A percentile compares a stretch with the other conserved stretches of the same genome.
phyloP scores from a whole-genome alignment of 2,113 vertebrate genomes.

The Dendrocopos noguchii region DNA sequence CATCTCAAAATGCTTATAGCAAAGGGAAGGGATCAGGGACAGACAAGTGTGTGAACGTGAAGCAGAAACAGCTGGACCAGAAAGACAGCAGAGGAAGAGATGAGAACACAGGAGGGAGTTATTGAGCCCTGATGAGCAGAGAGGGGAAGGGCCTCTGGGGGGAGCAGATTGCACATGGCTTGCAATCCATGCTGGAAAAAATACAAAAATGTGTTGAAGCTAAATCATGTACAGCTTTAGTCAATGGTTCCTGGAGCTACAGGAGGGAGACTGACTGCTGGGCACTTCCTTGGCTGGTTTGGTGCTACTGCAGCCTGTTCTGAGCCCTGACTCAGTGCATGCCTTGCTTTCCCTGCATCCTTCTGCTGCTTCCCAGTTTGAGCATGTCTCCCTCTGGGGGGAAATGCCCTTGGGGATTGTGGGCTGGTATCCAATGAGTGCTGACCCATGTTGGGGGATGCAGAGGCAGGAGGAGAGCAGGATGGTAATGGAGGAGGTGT shows the following conservation, averaged over 20 bases:
- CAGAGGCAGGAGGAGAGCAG: neutral
- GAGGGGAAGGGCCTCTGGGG: neutral
- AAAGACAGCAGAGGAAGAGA: neutral
- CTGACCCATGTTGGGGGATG: neutral
- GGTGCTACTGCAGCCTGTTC: neutral
- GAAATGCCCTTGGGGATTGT: neutral
- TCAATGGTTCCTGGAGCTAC: neutral
- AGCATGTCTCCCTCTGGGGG: neutral
- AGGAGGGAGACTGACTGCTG: neutral
- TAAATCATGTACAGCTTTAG: neutral
- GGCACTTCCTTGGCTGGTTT: neutral
- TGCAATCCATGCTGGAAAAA: neutral
- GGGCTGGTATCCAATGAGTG: neutral
- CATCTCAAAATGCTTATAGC: neutral
- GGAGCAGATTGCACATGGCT: neutral
- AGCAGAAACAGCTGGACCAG: neutral
- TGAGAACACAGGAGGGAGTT: neutral
- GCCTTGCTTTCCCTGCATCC: fast-evolving
- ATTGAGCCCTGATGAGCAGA: fast-evolving
- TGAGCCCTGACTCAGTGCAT: neutral
- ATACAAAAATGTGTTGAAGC: neutral
- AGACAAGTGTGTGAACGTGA: fast-evolving
- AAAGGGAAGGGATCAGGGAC: neutral
- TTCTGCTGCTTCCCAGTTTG: neutral
- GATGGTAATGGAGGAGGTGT: neutral